phyloP scores from a whole-genome alignment of 2,113 vertebrate genomes.

The Camelus dromedarius region DNA sequence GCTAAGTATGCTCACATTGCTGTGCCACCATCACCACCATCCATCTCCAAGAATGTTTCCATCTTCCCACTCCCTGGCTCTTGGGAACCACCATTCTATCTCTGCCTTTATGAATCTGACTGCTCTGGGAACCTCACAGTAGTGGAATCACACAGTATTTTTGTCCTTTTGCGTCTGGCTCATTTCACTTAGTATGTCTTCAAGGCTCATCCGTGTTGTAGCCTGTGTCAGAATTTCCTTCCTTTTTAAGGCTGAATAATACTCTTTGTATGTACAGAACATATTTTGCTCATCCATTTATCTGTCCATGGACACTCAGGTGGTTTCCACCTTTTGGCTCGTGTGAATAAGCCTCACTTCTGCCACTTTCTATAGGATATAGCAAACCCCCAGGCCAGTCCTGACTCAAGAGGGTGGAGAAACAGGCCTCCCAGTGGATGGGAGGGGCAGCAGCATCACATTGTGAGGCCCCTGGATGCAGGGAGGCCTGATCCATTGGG shows the following conservation, averaged over 20 bases:
- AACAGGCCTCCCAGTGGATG: rapidly evolving
- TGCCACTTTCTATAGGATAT: background rate
- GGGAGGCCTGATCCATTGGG: background rate
- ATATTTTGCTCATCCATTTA: background rate
- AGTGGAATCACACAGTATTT: rapidly evolving
- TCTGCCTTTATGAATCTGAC: no score
- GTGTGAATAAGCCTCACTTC: background rate
- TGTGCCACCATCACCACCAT: background rate
- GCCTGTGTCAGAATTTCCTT: background rate
- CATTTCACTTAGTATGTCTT: background rate
- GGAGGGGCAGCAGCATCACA: rapidly evolving
- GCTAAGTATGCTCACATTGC: background rate
- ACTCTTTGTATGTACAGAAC: rapidly evolving
- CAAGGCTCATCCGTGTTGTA: background rate
- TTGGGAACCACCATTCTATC: rapidly evolving
- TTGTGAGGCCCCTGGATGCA: background rate
- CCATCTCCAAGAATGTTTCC: background rate
- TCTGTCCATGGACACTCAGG: background rate
- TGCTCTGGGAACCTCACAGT: rapidly evolving
- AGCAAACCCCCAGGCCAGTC: background rate
- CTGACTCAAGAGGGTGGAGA: background rate
- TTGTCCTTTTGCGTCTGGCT: background rate
- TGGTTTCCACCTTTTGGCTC: background rate
- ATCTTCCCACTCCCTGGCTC: background rate
- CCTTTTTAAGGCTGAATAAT: background rate